Evolutionary conservation across 1,140 invertebrate species (phyloP).

Genomic region (Phymastichus coffea): DNA sequence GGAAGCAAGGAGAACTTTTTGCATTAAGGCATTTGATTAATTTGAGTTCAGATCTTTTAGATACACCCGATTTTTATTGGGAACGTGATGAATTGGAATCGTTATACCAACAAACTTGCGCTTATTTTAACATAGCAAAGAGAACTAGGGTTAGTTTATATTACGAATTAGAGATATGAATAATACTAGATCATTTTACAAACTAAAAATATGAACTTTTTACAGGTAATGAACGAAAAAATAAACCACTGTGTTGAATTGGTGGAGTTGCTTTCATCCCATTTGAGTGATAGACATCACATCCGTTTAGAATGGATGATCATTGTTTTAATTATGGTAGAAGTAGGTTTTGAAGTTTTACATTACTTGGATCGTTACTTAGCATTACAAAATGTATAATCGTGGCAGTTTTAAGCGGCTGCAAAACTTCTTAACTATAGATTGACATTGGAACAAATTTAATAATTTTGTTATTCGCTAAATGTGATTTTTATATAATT

Average conservation of each 20-base stretch:
- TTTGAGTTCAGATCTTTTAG: conserved; percentile 88
- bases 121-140: conserved; percentile 81
- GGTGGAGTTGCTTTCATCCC: conserved; percentile 80
- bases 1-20: conserved; percentile 91
- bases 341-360: conserved; percentile 85
- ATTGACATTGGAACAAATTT: no score
- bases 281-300: conserved; percentile 89
- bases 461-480: no score
- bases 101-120: conserved; percentile 77
- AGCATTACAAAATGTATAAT: conserved; percentile 20
- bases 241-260: conserved; percentile 90
- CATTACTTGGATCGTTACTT: conserved; percentile 69
- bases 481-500: no score
- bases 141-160: conserved; percentile 70
- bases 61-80: conserved; percentile 97
- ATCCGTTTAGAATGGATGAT: conserved; percentile 95
- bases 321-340: conserved; percentile 91
- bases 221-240: conserved; percentile 91
- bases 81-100: conserved; percentile 84
- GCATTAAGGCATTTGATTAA: conserved; percentile 86
- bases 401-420: no score
- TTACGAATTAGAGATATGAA: not conserved
- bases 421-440: no score
- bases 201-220: not conserved
- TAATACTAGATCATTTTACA: conserved; percentile 3